Percentiles rank a stretch among this genome's conserved stretches.
These are phyloP conservation scores for Erannis defoliaria DNA, from an alignment of 2,888 invertebrate genomes.

Conservation along the genomic window DNA sequence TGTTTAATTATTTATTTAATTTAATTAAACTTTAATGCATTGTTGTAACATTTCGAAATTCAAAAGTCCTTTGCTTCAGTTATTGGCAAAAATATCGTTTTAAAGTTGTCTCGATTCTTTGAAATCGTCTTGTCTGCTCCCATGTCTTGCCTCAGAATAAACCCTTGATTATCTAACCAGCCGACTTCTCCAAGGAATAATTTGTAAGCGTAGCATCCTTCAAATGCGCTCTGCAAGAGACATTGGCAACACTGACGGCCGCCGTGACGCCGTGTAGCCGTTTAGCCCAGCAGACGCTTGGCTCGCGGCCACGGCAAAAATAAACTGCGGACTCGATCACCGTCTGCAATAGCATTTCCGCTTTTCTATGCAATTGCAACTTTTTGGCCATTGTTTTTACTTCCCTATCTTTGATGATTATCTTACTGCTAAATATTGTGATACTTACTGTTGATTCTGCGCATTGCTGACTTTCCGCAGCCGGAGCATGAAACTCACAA, in stretches of 20 bases:
- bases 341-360: slow-evolving; percentile 60
- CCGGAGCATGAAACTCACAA: no score
- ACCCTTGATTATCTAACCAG: no score
- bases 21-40: no score
- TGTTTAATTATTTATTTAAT: no score
- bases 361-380: slow-evolving; percentile 40
- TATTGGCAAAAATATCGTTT: neutral
- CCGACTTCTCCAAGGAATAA: no score
- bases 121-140: neutral
- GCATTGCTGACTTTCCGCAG: no score
- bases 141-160: neutral
- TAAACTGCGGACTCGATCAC: slow-evolving; percentile 58
- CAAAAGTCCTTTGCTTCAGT: neutral
- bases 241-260: slow-evolving; percentile 49
- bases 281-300: slow-evolving; percentile 57
- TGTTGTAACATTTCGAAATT: no score
- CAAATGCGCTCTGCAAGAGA: slow-evolving; percentile 4
- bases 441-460: no score
- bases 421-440: neutral
- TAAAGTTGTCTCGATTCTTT: neutral
- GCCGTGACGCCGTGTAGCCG: slow-evolving; percentile 52
- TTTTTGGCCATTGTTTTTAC: neutral
- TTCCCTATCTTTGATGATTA: neutral
- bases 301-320: slow-evolving; percentile 74
- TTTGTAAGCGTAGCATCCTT: neutral